Evolutionary conservation across 2,888 invertebrate genomes (phyloP).

Genomic region (Rotaria socialis): DNA sequence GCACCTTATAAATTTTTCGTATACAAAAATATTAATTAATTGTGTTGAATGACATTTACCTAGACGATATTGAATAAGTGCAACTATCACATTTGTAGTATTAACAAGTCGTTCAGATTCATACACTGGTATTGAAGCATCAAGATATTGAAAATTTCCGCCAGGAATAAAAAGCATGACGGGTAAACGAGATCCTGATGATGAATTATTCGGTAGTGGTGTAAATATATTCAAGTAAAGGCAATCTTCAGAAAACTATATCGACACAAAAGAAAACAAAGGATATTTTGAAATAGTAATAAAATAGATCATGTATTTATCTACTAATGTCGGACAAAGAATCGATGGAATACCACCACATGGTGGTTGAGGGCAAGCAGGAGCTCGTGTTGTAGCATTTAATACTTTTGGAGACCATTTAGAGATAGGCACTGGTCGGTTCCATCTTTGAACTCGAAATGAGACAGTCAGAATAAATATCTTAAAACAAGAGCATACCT

Average conservation of each 20-base stretch:
- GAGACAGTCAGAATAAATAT: too few species aligned
- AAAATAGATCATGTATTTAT: background rate
- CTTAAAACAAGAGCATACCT: background rate
- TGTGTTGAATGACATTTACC: slow-evolving; percentile 49
- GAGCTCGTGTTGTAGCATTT: slow-evolving; percentile 50
- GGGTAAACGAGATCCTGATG: slow-evolving; percentile 48
- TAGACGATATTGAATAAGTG: slow-evolving; percentile 57
- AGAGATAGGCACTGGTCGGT: slow-evolving; percentile 48
- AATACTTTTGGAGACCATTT: slow-evolving; percentile 49
- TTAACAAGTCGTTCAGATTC: slow-evolving; percentile 53
- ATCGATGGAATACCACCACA: slow-evolving; percentile 48
- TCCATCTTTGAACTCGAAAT: slow-evolving; percentile 40
- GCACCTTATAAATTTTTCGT: background rate
- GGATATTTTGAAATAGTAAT: background rate
- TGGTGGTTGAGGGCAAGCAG: slow-evolving; percentile 52
- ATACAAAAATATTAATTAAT: background rate
- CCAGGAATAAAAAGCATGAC: slow-evolving; percentile 57
- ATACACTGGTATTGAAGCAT: slow-evolving; percentile 55
- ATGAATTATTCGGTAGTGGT: slow-evolving; percentile 46
- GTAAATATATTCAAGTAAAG: slow-evolving; percentile 49
- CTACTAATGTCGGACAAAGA: background rate
- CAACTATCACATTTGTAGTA: slow-evolving; percentile 53
- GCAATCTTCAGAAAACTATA: slow-evolving; percentile 48
- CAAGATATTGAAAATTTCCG: slow-evolving; percentile 54
- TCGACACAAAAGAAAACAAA: background rate